Base-by-base conservation (phyloP, 2,113 vertebrate genomes). In the Sinocyclocheilus maitianheensis region DNA sequence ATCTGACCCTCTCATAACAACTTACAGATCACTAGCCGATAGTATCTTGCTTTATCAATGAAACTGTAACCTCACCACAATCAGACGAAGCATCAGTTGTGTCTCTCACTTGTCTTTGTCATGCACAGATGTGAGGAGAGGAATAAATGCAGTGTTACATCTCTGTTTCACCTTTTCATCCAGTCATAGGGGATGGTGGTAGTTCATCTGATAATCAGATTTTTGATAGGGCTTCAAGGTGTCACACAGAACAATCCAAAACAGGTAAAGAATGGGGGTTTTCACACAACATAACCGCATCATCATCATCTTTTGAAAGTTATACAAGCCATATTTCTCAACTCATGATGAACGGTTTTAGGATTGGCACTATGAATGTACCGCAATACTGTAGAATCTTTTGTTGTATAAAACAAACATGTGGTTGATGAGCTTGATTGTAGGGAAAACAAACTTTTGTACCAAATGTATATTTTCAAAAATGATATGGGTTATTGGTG, bases 151-250 rank as follows among this genome's bases (percentile, higher is more conserved):
- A 91, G 86, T 94, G 92, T 92, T 89, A 91, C 93, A 93, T 91
- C 91, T 93, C 90, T 91, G 87, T 92, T 91, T 89, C 85, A 78
- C 79, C 92, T 92, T 93, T 91, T 93, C 90, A 93, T 91, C 88
- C 74, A 71, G 85, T 85, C 89, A 94, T 93, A 86, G 86, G 89
- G 93, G 92, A 85, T 91, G 90, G 91, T 89, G 84, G 89, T 24
- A 55, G 81, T 75, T 92, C 88, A 91, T 93, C 92, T 90, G 91
- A 91, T 91, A 87, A 91, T 90, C 85, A 84, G 72, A 87, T 83
- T 69, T 74, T 88, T 88, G 90, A 91, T 91, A 88, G 87, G 83
- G 77, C 34, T 4, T 75, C 13, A 13, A 90, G 89, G 91, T 92
- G 90, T 83, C 77, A 86, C 69, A 58, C 43, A 46, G 83, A 83